Evolutionary conservation across 1,140 invertebrate genomes (phyloP), one percentile per base, ranked within the genome.

Genomic region (Triops cancriformis): DNA sequence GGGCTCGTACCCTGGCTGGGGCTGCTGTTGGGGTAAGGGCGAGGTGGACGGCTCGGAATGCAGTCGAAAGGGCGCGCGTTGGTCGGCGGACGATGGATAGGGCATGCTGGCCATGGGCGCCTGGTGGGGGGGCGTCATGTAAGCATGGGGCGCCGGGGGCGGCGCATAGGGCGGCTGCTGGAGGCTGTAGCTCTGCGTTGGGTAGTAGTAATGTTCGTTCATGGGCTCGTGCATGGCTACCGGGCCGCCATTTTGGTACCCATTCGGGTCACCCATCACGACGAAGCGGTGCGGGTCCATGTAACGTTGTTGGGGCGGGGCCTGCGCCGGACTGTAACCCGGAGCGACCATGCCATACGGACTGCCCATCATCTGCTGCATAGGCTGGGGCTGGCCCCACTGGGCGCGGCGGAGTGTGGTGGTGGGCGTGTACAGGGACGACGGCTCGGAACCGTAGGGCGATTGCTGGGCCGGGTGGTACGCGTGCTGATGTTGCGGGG

Each of bases 391-490:
- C 18, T 73, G 41, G 10, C 79, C 79, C 77, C 77, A 78, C 26
- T 79, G 79, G n/a, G 79, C 79, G 43, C 78, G 76, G 26, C 79
- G 79, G 9, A 79, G 42, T 81, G 81, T 14, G 78, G 81, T 14
- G 80, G 81, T 10, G 80, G 76, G 31, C 12, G n/a, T 43, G 79
- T 64, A 73, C 23, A 26, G 14, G 45, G 26, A 12, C 7, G 26
- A 12, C 14, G 51, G 14, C 18, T 64, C 51, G 23, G 51, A 14
- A 23, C 51, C 51, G 51, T 64, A 64, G 3, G 51, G 51, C 14
- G 51, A 64, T 18, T 23, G 51, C 14, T 64, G 51, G 23, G 51
- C 51, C 6, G 51, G n/a, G 0, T 64, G 51, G 23, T 64, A 64
- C 9, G 51, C 64, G 28, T 74, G 73, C 18, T 76, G 28, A 72